phyloP scores from a whole-genome alignment of 30 jellyfish, hydroid and myxozoan species.

The Aurelia coerulea region DNA sequence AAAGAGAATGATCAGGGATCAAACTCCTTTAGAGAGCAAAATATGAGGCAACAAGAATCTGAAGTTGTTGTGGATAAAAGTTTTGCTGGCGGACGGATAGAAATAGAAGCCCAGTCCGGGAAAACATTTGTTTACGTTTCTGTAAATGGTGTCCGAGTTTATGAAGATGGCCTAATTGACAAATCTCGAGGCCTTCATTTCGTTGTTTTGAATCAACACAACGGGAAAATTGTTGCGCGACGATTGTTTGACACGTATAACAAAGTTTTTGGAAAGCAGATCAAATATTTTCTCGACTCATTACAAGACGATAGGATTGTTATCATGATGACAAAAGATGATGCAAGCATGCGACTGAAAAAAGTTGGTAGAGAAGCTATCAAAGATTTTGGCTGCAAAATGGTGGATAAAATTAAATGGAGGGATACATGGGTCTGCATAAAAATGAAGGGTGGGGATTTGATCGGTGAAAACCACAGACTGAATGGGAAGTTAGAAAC shows the following conservation, averaged over 20 bases:
- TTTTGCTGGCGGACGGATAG: too few relatives aligned
- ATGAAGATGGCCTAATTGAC: conserved; percentile 5
- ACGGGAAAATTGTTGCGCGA: conserved; percentile 80
- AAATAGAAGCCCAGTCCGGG: not conserved
- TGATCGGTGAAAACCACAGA: too few relatives aligned
- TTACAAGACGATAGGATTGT: conserved; percentile 84
- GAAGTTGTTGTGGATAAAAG: too few relatives aligned
- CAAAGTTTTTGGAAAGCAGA: conserved; percentile 61
- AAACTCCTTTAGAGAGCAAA: too few relatives aligned
- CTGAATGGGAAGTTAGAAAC: too few relatives aligned
- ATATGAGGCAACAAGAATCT: too few relatives aligned
- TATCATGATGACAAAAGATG: conserved; percentile 57
- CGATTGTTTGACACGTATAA: conserved; percentile 72
- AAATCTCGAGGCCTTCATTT: conserved; percentile 74
- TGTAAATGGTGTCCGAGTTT: conserved; percentile 6
- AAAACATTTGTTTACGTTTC: not conserved
- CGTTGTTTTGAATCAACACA: conserved; percentile 70
- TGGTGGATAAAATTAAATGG: not conserved
- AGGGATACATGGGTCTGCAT: not conserved
- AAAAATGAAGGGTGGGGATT: not conserved
- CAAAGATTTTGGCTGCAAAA: not conserved
- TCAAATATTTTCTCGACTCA: conserved; percentile 62
- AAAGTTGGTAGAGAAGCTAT: not conserved
- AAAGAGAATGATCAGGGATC: too few relatives aligned
- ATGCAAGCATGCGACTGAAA: not conserved